A percentile compares a stretch with the other conserved stretches of the same genome.
Conservation (phyloP, 2,797 vertebrate species). For the Hybognathus amarus region DNA sequence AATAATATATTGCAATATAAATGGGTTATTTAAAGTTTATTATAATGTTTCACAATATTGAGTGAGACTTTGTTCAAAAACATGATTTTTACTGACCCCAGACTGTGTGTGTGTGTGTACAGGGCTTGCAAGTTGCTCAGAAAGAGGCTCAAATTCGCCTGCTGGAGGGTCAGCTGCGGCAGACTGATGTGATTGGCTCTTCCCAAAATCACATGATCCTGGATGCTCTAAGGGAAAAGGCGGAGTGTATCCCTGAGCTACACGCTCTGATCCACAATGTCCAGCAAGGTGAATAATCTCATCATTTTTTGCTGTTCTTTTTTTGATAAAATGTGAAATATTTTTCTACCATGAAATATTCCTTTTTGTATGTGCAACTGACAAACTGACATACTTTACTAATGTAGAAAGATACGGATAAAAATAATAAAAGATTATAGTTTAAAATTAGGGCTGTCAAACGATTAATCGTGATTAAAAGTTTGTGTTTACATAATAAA, state of each 20-base stretch:
- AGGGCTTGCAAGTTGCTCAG: conserved; percentile 96
- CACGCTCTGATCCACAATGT: conserved; percentile 88
- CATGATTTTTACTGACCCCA: neutral
- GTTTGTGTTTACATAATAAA: too few species aligned
- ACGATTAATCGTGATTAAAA: too few species aligned
- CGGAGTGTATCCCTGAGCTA: conserved; percentile 89
- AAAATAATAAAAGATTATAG: neutral
- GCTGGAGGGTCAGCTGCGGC: conserved; percentile 91
- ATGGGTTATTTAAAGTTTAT: neutral
- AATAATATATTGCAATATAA: neutral
- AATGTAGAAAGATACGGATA: neutral
- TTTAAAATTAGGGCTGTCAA: too few species aligned
- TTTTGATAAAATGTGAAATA: neutral
- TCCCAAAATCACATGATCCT: conserved; percentile 92
- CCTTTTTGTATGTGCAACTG: neutral
- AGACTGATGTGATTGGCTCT: conserved; percentile 85
- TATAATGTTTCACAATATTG: neutral
- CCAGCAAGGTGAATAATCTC: conserved; percentile 83
- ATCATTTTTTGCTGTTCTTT: neutral
- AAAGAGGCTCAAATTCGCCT: conserved; percentile 94
- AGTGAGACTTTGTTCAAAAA: neutral
- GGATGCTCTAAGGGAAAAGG: conserved; percentile 90
- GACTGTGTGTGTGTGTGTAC: conserved; percentile 2
- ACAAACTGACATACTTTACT: neutral
- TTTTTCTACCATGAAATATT: neutral